These are phyloP conservation scores for Papilio gigon DNA, from an alignment of 2,888 invertebrate species.

Conservation along the genomic window DNA sequence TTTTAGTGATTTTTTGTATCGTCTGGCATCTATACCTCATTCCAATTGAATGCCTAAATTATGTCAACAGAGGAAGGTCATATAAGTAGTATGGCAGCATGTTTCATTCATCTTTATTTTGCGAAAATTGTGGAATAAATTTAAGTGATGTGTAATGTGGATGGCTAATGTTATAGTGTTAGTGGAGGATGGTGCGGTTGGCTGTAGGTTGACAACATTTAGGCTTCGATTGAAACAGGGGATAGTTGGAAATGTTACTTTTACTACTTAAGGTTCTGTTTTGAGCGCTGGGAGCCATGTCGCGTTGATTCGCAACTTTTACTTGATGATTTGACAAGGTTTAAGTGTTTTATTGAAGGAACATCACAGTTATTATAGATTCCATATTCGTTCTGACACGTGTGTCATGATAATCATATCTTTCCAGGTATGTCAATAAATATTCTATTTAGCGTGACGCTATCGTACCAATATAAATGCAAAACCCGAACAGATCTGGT, in stretches of 20 bases:
- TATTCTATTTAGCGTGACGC: too few species aligned
- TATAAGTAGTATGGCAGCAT: not conserved
- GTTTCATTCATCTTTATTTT: not conserved
- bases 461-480: too few species aligned
- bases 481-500: too few species aligned
- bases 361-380: slow-evolving; percentile 7
- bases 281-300: slow-evolving; percentile 29
- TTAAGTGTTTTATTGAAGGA: too few species aligned
- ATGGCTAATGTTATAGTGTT: not conserved
- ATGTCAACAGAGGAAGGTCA: not conserved
- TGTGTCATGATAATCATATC: too few species aligned
- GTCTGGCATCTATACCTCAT: slow-evolving; percentile 26
- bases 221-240: not conserved
- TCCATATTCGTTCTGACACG: too few species aligned
- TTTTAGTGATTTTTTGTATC: slow-evolving; percentile 37
- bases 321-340: too few species aligned
- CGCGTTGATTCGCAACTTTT: slow-evolving; percentile 30
- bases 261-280: slow-evolving; percentile 21
- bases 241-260: slow-evolving; percentile 27
- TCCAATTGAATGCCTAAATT: not conserved
- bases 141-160: too few species aligned
- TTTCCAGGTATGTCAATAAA: too few species aligned
- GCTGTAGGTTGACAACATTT: not conserved
- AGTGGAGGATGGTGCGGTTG: too few species aligned
- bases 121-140: not conserved